Base-by-base conservation (phyloP, 2,797 vertebrate genomes). In the Mus minutoides region DNA sequence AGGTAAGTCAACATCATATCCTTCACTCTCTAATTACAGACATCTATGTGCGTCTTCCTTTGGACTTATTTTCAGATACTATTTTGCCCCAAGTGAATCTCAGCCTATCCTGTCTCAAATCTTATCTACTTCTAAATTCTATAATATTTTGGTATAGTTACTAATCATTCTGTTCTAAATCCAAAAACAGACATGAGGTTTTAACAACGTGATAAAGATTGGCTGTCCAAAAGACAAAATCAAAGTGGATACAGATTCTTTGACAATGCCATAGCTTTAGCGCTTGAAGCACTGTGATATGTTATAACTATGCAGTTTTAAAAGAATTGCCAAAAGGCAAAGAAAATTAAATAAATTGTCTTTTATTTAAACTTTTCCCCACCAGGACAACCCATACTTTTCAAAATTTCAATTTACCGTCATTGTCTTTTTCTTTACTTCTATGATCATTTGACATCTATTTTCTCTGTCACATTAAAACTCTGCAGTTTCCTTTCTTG, bases 51-150 rank as follows among this genome's bases (percentile, higher is more conserved):
- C 92, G 7, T 89, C 69, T 89, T 94, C 29, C 31, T 80, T 46
- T 76, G 73, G 12, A 29, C 34, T 89, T 40, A 71, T 34, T 67
- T 69, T 52, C 75, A 31, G 29, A 76, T 62, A 22, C 24, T 88
- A 90, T 0, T n/a, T 43, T 79, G 16, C 89, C 31, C 71, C 43
- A 92, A 52, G 46, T 83, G 60, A 58, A 22, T 91, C 80, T 82
- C 62, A 82, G 69, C 12, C 26, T 82, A 8, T 49, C 13, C 49
- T 79, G 56, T 94, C 21, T 22, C n/a, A 84, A 69, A 76, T 40
- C 80, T 94, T 88, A 58, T 52, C 64, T 67, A 14, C 37, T 84
- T 96, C 46, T 91, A 40, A 24, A 54, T 89, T 96, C 43, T 2
- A 21, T 95, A 13, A 31, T 62, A 71, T 73, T 95, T 62, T 49